Base-by-base conservation (phyloP, 2,113 vertebrate species). In the Balaeniceps rex region DNA sequence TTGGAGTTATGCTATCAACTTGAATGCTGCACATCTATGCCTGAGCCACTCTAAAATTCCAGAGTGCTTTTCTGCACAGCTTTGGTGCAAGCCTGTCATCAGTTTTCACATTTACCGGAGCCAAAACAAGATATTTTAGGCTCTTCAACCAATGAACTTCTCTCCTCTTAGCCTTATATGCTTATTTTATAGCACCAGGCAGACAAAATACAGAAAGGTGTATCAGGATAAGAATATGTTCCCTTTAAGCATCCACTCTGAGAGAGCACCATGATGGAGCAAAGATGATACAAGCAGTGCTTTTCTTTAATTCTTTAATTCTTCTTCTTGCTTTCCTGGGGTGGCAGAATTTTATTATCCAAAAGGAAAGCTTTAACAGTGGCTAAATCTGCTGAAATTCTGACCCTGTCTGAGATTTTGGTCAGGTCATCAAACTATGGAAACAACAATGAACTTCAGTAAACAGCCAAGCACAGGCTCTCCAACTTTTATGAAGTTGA, bases 1-100 rank as follows among this genome's bases (percentile, higher is more conserved):
- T 94, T 87, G 87, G 74, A 93, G 81, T 64, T 91, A 55, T 10
- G 29, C 33, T 97, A 85, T 93, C 91, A 87, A 57, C 49, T 64
- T 28, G 19, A 93, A 83, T 49, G 74, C 61, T 85, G 24, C 25
- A 83, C 29, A 23, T 87, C 77, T 76, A n/a, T 34, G 49, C 24
- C n/a, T 78, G 49, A 89, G 54, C 52, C 54, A 65, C 38, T 57
- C 80, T 42, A 21, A 64, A 61, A 87, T 54, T 92, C 65, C 49
- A 44, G 55, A 64, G 61, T 54, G 31, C 14, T 88, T 78, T 92
- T 84, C 74, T 84, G 34, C 31, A 42, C 49, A 85, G 46, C 31
- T 88, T 65, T 76, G 38, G 36, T 87, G 44, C 40, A 87, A 92
- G 18, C 40, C 26, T 75, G 19, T 68, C 76, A 91, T 88, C 65